Base-by-base conservation (phyloP, 2,797 vertebrate species). In the Phalanger gymnotis region DNA sequence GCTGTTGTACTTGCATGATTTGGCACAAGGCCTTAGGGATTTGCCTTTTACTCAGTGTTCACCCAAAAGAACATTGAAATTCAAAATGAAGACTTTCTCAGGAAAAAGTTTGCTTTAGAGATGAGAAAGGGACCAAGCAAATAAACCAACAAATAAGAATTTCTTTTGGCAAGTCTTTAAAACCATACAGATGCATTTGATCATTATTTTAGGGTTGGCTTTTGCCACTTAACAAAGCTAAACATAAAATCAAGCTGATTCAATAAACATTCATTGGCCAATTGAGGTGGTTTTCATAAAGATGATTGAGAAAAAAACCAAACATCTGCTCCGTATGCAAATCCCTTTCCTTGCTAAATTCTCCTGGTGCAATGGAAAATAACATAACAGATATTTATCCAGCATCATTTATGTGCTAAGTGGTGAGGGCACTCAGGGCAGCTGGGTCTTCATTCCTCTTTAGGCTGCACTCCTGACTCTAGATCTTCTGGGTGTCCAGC, bases 71-170 rank as follows among this genome's bases (percentile, higher is more conserved):
- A 91, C 52, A 53, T 90, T 95, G 96, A 93, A 51, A 91, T 93
- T 55, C 93, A 94, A 97, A 95, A 89, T 25, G 94, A 51, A 96
- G 14, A 25, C 11, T 91, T 90, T 95, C 53, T 93, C 91, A 16
- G 53, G 40, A 96, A 95, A 97, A 90, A n/a, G 58, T 90, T 96
- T 95, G 10, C 87, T 94, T 95, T 95, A 93, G 57, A 40, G 73
- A 66, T 6, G 52, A 16, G 57, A 30, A 95, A 94, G 93, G 57
- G 91, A 93, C 90, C 53, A 57, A 93, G 61, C 55, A 94, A 90
- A 95, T 92, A 30, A 34, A 93, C 22, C 7, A 47, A 87, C 1
- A 25, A 31, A 56, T 89, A 81, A 92, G 25, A 47, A 87, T 51
- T 51, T 87, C 73, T 93, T 96, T 93, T 92, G 81, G 19, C 92